Base-by-base conservation (phyloP, 2,888 invertebrate species). In the Mantis religiosa region DNA sequence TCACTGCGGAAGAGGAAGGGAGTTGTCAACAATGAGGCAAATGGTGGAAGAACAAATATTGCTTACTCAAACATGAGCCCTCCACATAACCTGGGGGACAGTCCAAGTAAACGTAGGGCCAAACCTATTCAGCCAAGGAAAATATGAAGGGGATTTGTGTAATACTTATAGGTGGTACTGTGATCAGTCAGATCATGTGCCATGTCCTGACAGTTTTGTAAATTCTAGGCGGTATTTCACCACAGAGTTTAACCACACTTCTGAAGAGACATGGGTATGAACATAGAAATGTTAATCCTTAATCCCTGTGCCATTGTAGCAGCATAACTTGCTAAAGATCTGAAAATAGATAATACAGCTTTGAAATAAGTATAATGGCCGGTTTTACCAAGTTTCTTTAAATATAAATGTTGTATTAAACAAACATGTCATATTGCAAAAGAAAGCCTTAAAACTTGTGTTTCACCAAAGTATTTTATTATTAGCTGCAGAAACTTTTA, bases 1-100 rank as follows among this genome's bases (percentile, higher is more conserved):
- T 96, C 96, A 84, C 93, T 96, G 87, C 93, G 96, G 30, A 96
- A 96, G 91, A 93, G 95, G 28, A 95, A 95, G 92, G 95, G 95
- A 7, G 27, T 86, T 81, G 14, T 81, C 28, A 28, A 12, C 71
- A 81, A 30, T 71, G 84, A 30, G 3, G 84, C 3, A n/a, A 34
- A 84, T n/a, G 84, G 84, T 28, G 86, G 30, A 15, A 86, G 71
- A n/a, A 14, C 28, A 1, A 54, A 41, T 15, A 20, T 86, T 14
- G 15, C 54, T 25, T n/a, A 54, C 54, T 28, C 85, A 25, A 81
- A 47, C 41, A 25, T 86, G 28, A 86, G 25, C 30, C 81, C 86
- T 27, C 54, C 81, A 41, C 30, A 28, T 15, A 71, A 85, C 15
- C 15, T 84, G 3, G 88, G 87, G 20, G 90, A 90, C 83, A 90